A percentile compares a stretch with the other conserved stretches of the same genome.
Evolutionary conservation across 2,113 vertebrate species (phyloP).

Genomic region (Apteryx mantelli): DNA sequence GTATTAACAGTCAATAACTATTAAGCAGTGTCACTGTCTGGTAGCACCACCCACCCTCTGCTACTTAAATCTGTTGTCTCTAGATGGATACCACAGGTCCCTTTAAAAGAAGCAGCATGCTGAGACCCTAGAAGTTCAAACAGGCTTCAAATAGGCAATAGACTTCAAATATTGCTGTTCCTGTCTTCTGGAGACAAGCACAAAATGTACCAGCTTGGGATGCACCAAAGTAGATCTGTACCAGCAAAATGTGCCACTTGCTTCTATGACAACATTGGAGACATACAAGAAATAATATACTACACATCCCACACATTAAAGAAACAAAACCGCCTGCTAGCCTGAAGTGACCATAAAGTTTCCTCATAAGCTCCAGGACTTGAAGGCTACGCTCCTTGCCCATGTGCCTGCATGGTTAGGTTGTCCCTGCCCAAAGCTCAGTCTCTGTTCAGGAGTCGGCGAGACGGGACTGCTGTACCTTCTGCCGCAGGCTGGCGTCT

Average conservation of each 20-base stretch:
- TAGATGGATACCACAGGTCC: neutral
- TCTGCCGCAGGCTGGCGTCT: neutral
- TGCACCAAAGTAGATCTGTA: neutral
- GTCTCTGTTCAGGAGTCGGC: neutral
- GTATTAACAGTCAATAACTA: neutral
- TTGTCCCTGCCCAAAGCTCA: neutral
- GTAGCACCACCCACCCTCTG: neutral
- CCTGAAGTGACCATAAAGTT: neutral
- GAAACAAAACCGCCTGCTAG: neutral
- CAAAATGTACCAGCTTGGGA: constrained; percentile 46
- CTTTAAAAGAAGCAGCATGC: neutral
- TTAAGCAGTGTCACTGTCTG: neutral
- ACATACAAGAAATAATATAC: constrained; percentile 45
- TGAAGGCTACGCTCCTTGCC: neutral
- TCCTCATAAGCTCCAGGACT: neutral
- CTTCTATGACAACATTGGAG: constrained; percentile 73
- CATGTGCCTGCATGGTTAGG: neutral
- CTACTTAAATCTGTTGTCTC: neutral
- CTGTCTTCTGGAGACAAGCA: constrained; percentile 34
- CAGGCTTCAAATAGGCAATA: neutral
- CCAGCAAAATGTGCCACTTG: constrained; percentile 53
- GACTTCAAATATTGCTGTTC: neutral
- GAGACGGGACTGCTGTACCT: fast-evolving
- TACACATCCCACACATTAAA: constrained; percentile 46
- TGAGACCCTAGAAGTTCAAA: neutral